Evolutionary conservation across 1,140 invertebrate species (phyloP), one percentile per base, ranked within the genome.

Genomic region (Drosophila asahinai): DNA sequence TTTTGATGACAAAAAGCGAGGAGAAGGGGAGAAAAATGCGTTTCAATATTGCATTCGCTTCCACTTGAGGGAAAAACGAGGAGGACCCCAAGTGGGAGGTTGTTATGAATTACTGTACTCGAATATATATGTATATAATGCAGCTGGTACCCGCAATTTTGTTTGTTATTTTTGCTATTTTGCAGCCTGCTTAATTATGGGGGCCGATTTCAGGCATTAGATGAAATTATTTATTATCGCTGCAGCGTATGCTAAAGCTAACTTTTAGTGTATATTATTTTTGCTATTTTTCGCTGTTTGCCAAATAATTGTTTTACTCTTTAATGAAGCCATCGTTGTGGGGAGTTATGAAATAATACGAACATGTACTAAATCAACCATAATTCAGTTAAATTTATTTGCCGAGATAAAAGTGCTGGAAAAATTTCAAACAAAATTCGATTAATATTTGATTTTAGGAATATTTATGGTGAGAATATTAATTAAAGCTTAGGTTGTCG

Each of bases 201-300:
- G 49, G 52, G 55, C 38, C 25, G 66, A 76, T 82, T 86, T 66
- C 27, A 48, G 71, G 64, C 83, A 83, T 87, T 83, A 87, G 76
- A 86, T 73, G 78, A 71, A 80, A 83, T 67, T 72, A 60, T 73
- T 87, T 80, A 86, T 83, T 81, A 82, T 79, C 67, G 52, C 66
- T 68, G 40, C 58, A 54, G 38, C 62, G 47, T 33, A 49, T 76
- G 62, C 19, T 25, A 65, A 15, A 45, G 19, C 59, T 42, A 65
- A 81, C 36, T 63, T 67, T 72, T 15, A 51, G 22, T 73, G 54
- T 40, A 47, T 72, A 72, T 72, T 72, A 58, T 59, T 71, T 72
- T 71, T 40, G 25, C 9, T 8, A 14, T 68, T 33, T 70, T 51
- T 67, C 11, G 15, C 19, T 49, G 8, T 40, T 14, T 27, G 54